Base-by-base conservation (phyloP, 35 echinoderm and acorn worm species). In the Heliocidaris tuberculata region DNA sequence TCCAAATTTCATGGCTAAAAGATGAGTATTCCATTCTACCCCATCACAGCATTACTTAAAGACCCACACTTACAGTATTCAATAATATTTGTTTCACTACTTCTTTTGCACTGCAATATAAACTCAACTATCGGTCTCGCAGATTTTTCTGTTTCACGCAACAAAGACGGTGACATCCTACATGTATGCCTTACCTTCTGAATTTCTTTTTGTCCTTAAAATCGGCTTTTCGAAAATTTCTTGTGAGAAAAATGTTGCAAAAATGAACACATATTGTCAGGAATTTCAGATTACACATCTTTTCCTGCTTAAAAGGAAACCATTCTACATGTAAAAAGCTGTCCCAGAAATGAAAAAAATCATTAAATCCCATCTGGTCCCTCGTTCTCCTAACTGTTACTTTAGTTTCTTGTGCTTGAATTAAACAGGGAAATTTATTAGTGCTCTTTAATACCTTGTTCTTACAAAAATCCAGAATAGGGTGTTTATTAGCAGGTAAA, bases 121-220 rank as follows among this genome's bases (percentile, higher is more conserved):
- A 27, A 78, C 65, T 78, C 65, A 78, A 21, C 35, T 42, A 42
- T 42, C 0, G 35, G 35, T 42, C 12, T n/a, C 21, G 1, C 65
- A 78, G 19, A 78, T 78, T n/a, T 78, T 5, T 27, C 65, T 24
- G 27, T 78, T 78, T 78, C 60, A 78, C 21, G 21, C 65, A 29
- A 29, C 27, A 78, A 19, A 59, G 47, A 54, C 11, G 31, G 13
- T 78, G 17, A 78, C 65, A 78, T 2, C 21, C 65, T 78, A 13
- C n/a, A n/a, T n/a, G n/a, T n/a, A n/a, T n/a, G 27, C 21, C 27
- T 27, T 78, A 78, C 65, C 65, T 78, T 78, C 5, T n/a, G 27
- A 78, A 78, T 78, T n/a, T 78, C 65, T 78, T 78, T n/a, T 78
- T 78, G 65, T 78, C 65, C 65, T 78, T 78, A 78, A 7, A 78